Evolutionary conservation across 1,140 invertebrate species (phyloP).

Genomic region (Drosophila ananassae): DNA sequence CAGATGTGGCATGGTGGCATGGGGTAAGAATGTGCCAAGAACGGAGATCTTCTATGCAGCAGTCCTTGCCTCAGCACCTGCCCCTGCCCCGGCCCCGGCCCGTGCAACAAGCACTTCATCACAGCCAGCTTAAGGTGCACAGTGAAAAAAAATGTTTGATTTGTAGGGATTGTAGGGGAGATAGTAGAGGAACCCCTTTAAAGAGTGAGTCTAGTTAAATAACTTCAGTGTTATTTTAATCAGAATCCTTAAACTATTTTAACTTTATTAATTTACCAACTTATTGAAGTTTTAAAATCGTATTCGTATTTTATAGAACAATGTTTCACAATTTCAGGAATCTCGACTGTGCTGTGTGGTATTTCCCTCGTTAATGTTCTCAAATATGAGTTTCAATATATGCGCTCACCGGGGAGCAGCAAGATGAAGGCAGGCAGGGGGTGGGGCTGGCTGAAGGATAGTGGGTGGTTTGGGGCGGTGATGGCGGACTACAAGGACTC

Average conservation of each 20-base stretch:
- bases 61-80: background rate
- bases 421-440: background rate
- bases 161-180: too few species aligned
- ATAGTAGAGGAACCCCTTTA: background rate
- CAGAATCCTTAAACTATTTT: background rate
- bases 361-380: conserved; percentile 64
- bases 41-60: conserved; percentile 16
- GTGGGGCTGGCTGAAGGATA: too few species aligned
- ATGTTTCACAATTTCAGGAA: background rate
- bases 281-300: background rate
- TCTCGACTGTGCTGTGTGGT: conserved; percentile 4
- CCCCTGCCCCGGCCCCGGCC: background rate
- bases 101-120: background rate
- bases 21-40: conserved; percentile 28
- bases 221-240: background rate
- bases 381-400: conserved; percentile 76
- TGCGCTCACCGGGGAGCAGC: conserved; percentile 28
- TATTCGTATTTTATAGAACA: background rate
- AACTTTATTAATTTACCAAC: background rate
- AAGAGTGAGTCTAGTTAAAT: background rate
- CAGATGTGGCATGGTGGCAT: conserved; percentile 15
- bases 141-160: background rate
- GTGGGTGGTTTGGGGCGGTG: background rate
- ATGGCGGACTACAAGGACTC: background rate
- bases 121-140: background rate